Percentiles rank a stretch among this genome's conserved stretches.
Evolutionary conservation across 2,888 invertebrate species (phyloP).

Genomic region (Drosophila testacea): DNA sequence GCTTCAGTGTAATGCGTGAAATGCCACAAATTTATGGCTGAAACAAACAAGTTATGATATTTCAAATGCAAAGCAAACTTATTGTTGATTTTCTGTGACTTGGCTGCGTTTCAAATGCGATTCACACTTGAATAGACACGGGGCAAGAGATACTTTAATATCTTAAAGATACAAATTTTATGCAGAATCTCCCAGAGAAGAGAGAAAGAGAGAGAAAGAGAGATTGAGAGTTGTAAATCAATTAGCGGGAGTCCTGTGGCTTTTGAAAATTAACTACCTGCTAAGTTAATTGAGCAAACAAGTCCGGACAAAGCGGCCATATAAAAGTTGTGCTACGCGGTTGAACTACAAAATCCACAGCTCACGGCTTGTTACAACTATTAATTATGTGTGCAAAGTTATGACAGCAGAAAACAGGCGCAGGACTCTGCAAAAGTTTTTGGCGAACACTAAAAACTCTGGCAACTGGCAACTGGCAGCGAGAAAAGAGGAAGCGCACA

Average conservation of each 20-base stretch:
- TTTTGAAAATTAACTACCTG: slow-evolving; percentile 83
- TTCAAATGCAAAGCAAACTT: slow-evolving; percentile 53
- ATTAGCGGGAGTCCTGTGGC: slow-evolving; percentile 67
- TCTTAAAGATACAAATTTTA: slow-evolving; percentile 28
- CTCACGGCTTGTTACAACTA: slow-evolving; percentile 75
- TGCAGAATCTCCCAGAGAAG: not conserved
- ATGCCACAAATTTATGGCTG: slow-evolving; percentile 56
- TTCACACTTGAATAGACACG: slow-evolving; percentile 42
- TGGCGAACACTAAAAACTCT: slow-evolving; percentile 21
- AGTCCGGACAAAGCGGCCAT: slow-evolving; percentile 54
- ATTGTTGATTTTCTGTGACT: slow-evolving; percentile 47
- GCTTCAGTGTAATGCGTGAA: slow-evolving; percentile 13
- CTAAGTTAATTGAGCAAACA: slow-evolving; percentile 83
- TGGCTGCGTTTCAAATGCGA: slow-evolving; percentile 54
- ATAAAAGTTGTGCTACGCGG: slow-evolving; percentile 64
- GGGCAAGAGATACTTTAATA: slow-evolving; percentile 17
- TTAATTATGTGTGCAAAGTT: slow-evolving; percentile 83
- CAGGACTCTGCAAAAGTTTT: slow-evolving; percentile 41
- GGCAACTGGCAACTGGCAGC: slow-evolving; percentile 55
- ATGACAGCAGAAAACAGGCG: slow-evolving; percentile 83
- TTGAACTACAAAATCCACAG: slow-evolving; percentile 62
- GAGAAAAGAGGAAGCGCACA: slow-evolving; percentile 71
- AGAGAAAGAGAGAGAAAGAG: too few relatives aligned
- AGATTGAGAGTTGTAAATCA: slow-evolving; percentile 63
- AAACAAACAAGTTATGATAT: slow-evolving; percentile 63